Evolutionary conservation across 2,888 invertebrate species (phyloP), one percentile per base, ranked within the genome.

Genomic region (Blomia tropicalis): DNA sequence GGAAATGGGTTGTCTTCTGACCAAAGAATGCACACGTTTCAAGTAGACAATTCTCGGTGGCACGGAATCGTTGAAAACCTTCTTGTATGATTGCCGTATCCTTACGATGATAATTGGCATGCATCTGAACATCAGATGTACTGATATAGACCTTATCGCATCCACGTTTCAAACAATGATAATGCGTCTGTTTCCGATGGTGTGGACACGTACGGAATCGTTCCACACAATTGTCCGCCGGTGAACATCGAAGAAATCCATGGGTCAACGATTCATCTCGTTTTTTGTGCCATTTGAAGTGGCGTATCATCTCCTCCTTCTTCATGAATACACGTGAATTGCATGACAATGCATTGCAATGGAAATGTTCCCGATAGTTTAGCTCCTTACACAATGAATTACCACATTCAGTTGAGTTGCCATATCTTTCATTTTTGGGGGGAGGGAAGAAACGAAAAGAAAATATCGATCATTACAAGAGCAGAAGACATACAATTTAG

Each of bases 231-330:
- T 93, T 92, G 73, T 96, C 95, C 66, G 87, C 80, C 0, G 95
- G 91, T 60, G 91, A 91, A 75, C 92, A 96, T 61, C 91, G 79
- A 73, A 91, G 86, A 76, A 91, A 91, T 19, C 95, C 95, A 72
- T 95, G 88, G 68, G 91, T 89, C 36, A 96, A 77, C 4, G 91
- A 91, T 73, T 96, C 95, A 71, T 93, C 93, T 1, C 95, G 82
- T 76, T 96, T 96, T 78, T 93, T 92, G 77, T 96, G 95, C 95
- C 95, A 95, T 78, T 96, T 96, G 73, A 92, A 90, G 75, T 96
- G 95, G 44, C 95, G 82, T 67, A 95, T 93, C 85, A 96, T 95
- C 74, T 96, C 95, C 74, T 96, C 96, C 73, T 95, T 93, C 76
- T 95, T 93, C 71, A 90, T 85, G 73, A 96, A 88, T n/a, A 93